Percentiles rank a stretch among this genome's conserved stretches.
These are phyloP conservation scores for Tiliacea aurago DNA, from an alignment of 2,888 invertebrate species.

Conservation along the genomic window DNA sequence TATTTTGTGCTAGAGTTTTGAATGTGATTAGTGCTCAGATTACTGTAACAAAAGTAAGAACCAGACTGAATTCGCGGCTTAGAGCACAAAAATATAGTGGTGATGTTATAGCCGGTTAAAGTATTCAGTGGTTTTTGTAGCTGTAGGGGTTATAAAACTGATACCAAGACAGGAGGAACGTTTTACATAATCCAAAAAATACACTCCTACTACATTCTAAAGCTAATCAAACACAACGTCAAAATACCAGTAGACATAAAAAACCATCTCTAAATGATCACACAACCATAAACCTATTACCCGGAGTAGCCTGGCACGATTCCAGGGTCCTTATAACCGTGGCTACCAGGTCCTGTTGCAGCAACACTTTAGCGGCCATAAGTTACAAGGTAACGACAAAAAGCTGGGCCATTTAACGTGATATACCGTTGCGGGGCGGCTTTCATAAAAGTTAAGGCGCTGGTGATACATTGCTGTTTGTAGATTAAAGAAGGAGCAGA, in stretches of 20 bases:
- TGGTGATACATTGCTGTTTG: slow-evolving; percentile 68
- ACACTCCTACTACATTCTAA: too few relatives aligned
- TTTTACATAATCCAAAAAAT: background rate
- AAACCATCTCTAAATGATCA: slow-evolving; percentile 16
- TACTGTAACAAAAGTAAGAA: too few relatives aligned
- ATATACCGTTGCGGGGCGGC: slow-evolving; percentile 82
- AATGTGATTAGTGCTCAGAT: background rate
- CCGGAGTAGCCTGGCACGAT: slow-evolving; percentile 33
- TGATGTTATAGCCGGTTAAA: background rate
- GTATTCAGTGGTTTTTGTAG: background rate
- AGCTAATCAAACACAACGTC: background rate
- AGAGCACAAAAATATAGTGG: too few relatives aligned
- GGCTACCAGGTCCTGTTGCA: slow-evolving; percentile 61
- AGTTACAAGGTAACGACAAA: slow-evolving; percentile 86
- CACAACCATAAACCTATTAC: slow-evolving; percentile 36
- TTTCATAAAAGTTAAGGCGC: slow-evolving; percentile 82
- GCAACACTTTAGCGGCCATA: slow-evolving; percentile 73
- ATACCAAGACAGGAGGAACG: background rate
- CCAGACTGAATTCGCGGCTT: background rate
- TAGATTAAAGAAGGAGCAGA: slow-evolving; percentile 47
- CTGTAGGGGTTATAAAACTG: background rate
- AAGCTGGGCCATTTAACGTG: slow-evolving; percentile 85
- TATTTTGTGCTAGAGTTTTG: background rate
- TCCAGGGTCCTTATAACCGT: slow-evolving; percentile 53
- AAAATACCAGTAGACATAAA: slow-evolving; percentile 3